Percentiles rank a stretch among this genome's conserved stretches.
phyloP scores from a whole-genome alignment of 2,888 invertebrate genomes.

The Camponotus fellah region DNA sequence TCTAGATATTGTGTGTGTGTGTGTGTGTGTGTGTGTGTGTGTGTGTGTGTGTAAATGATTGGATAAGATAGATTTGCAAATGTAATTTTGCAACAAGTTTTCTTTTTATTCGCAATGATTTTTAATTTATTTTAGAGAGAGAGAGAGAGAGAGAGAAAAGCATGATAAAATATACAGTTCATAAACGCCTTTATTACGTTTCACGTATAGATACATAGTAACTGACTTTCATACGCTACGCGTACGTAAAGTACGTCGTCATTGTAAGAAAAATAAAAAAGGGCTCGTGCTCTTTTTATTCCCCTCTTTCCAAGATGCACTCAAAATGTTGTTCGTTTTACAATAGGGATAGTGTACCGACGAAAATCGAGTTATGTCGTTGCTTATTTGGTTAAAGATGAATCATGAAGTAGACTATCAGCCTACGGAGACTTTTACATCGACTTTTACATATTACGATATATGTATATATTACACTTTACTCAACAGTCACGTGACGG shows the following conservation, averaged over 20 bases:
- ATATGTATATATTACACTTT: conserved; percentile 7
- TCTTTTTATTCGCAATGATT: neutral
- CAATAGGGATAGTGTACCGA: conserved; percentile 56
- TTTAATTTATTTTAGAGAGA: neutral
- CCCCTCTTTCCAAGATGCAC: conserved; percentile 25
- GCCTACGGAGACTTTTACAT: conserved; percentile 46
- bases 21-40: too few relatives aligned
- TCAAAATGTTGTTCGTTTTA: conserved; percentile 23
- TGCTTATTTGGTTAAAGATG: conserved; percentile 47
- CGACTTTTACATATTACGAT: conserved; percentile 10
- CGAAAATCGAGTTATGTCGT: conserved; percentile 59
- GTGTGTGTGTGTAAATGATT: neutral
- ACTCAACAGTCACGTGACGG: conserved; percentile 4
- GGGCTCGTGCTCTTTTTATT: conserved; percentile 63
- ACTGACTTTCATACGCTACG: conserved; percentile 73
- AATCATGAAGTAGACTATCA: conserved; percentile 67
- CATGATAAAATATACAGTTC: conserved; percentile 39
- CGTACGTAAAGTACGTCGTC: conserved; percentile 72
- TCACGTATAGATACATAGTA: conserved; percentile 72
- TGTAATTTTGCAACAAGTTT: neutral
- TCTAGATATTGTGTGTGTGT: too few relatives aligned
- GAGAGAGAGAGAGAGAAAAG: neutral
- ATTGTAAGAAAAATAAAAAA: conserved; percentile 77
- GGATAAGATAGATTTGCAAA: neutral
- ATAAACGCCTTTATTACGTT: conserved; percentile 76